Conservation (phyloP, 1,140 invertebrate species). For the Drosophila eugracilis region DNA sequence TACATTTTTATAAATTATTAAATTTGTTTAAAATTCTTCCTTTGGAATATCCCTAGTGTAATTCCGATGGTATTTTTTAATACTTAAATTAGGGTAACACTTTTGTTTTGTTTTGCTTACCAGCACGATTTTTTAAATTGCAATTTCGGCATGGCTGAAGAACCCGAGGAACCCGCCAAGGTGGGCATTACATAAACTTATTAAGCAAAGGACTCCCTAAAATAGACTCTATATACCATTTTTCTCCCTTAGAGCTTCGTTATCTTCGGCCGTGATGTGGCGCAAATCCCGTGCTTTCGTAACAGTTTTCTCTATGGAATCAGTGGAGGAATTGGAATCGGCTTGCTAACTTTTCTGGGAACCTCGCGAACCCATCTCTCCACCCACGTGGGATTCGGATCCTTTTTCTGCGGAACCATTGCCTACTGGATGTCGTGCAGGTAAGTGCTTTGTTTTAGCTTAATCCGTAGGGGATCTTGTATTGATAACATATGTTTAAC, state of each 20-base stretch:
- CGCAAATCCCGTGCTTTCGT: conserved; percentile 88
- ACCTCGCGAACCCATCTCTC: conserved; percentile 86
- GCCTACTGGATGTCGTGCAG: conserved; percentile 86
- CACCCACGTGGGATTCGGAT: conserved; percentile 85
- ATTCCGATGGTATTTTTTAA: neutral
- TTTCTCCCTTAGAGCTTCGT: conserved; percentile 50
- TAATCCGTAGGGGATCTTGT: neutral
- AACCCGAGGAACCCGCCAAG: conserved; percentile 61
- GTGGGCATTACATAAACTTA: conserved; percentile 4
- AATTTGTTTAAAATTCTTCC: no score
- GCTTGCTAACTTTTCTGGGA: conserved; percentile 87
- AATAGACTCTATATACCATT: neutral
- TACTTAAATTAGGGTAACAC: conserved; percentile 1
- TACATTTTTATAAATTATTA: no score
- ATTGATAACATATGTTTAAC: neutral
- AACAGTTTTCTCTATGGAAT: conserved; percentile 88
- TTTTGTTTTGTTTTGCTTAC: conserved; percentile 29
- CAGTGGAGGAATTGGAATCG: conserved; percentile 86
- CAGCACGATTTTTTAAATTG: conserved; percentile 13
- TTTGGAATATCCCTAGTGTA: neutral
- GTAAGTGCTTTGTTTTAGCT: conserved; percentile 22
- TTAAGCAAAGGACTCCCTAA: neutral
- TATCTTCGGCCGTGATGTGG: conserved; percentile 87
- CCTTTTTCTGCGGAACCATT: conserved; percentile 86
- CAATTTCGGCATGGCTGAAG: conserved; percentile 52